These are phyloP conservation scores for Priocnemis perturbator DNA, from an alignment of 2,888 invertebrate species.

Conservation along the genomic window DNA sequence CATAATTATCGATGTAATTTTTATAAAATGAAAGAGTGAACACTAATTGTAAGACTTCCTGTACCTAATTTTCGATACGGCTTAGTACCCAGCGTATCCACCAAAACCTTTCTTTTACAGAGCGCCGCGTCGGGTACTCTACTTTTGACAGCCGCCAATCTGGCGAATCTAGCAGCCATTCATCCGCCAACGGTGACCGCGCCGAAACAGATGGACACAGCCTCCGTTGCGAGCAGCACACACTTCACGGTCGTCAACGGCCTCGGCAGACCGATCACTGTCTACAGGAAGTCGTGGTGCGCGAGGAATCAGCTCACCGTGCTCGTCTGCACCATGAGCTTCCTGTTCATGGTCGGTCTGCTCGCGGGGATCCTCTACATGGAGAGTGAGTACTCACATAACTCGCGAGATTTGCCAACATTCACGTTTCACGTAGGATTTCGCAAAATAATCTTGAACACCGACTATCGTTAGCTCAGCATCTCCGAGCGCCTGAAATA, in stretches of 20 bases:
- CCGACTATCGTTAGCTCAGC: background rate
- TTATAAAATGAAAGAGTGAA: too few relatives aligned
- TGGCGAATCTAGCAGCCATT: conserved; percentile 75
- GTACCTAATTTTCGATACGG: too few relatives aligned
- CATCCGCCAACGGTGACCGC: conserved; percentile 74
- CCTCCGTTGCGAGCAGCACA: conserved; percentile 89
- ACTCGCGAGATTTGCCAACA: background rate
- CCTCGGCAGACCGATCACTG: conserved; percentile 80
- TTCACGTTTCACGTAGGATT: background rate
- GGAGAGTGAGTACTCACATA: conserved; percentile 85
- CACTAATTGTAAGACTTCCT: too few relatives aligned
- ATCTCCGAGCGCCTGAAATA: too few relatives aligned
- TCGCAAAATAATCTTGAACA: background rate
- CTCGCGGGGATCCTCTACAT: conserved; percentile 88
- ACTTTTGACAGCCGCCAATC: conserved; percentile 87
- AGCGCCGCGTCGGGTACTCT: conserved; percentile 89
- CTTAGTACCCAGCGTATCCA: too few relatives aligned
- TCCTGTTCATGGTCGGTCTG: conserved; percentile 87
- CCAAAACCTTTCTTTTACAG: conserved; percentile 76
- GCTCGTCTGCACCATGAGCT: conserved; percentile 88
- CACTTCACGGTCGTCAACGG: conserved; percentile 92
- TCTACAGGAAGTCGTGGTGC: conserved; percentile 81
- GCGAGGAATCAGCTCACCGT: conserved; percentile 89
- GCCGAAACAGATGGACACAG: conserved; percentile 80
- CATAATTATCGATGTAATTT: too few relatives aligned